Base-by-base conservation (phyloP, 2,888 invertebrate species). In the Archips xylosteana region DNA sequence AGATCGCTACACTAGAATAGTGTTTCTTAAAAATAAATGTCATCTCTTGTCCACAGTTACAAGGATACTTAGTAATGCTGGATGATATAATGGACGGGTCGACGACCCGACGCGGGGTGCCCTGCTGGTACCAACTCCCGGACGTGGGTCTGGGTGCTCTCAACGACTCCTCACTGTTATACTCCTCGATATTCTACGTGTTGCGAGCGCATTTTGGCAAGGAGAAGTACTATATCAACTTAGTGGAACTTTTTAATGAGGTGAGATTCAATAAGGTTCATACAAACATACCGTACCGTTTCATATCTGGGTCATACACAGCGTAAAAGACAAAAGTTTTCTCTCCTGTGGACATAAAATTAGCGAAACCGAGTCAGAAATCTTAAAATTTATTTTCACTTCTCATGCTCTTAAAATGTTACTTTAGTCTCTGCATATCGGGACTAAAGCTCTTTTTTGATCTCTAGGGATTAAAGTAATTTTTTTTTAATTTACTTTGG, bases 51-150 rank as follows among this genome's bases (percentile, higher is more conserved):
- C 54, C 92, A 42, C 92, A 99, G 99, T 87, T 98, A 1, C 99
- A 99, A 94, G 97, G 97, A 10, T 97, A 96, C 87, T 97, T 98
- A 79, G 88, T 99, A 49, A 95, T 99, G 0, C 89, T 96, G 39
- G 99, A 99, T 88, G 99, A 99, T 87, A 96, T 99, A 65, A 98
- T 99, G 97, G 99, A 99, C 87, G 92, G 95, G 0, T 97, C 98
- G 1, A 91, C 95, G 74, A 97, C 96, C 0, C 95, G 99, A n/a
- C 95, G 99, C 74, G 99, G 98, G 5, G 95, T 96, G 80, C 96
- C 96, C 0, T 99, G 99, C 87, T 99, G 99, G 99, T 97, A 98
- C 89, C 95, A 95, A 64, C 87, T 96, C 57, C 96, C 97, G 0
- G 95, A 96, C 67, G 96, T 97, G 2, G 97, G 97, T 0, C 81